phyloP scores from a whole-genome alignment of 1,140 invertebrate genomes.

The Linepithema humile region DNA sequence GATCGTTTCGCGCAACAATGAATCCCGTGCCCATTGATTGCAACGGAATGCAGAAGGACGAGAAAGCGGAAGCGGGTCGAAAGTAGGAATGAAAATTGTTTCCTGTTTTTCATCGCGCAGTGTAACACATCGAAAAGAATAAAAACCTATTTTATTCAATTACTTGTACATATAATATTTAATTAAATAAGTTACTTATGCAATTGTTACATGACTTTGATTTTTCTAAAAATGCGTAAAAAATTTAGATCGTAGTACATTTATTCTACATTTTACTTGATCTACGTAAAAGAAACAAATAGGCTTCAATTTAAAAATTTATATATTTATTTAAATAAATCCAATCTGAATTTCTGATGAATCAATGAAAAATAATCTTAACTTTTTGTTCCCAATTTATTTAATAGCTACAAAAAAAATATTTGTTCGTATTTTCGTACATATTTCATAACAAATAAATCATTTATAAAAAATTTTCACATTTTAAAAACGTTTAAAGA shows the following conservation, averaged over 20 bases:
- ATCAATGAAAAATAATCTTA: too few relatives aligned
- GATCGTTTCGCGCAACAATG: slow-evolving; percentile 29
- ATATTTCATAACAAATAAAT: too few relatives aligned
- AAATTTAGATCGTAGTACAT: neutral
- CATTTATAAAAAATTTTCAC: too few relatives aligned
- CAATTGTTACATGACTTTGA: neutral
- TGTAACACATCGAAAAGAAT: neutral
- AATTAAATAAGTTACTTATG: neutral
- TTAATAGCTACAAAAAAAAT: too few relatives aligned
- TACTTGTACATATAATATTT: neutral
- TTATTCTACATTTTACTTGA: too few relatives aligned
- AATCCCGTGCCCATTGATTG: neutral
- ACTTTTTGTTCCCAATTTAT: too few relatives aligned
- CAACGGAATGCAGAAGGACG: slow-evolving; percentile 29
- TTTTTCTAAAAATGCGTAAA: neutral
- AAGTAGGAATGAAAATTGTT: slow-evolving; percentile 48
- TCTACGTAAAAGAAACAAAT: too few relatives aligned
- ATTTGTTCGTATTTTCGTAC: too few relatives aligned
- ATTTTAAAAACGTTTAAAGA: too few relatives aligned
- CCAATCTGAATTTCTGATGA: too few relatives aligned
- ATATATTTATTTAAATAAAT: too few relatives aligned
- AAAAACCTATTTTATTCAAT: neutral
- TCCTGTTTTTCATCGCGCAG: slow-evolving; percentile 47
- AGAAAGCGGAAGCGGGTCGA: slow-evolving; percentile 28
- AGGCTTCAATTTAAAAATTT: too few relatives aligned